Conservation (phyloP, 2,888 invertebrate genomes). For the Macrosoma leucophasiata region DNA sequence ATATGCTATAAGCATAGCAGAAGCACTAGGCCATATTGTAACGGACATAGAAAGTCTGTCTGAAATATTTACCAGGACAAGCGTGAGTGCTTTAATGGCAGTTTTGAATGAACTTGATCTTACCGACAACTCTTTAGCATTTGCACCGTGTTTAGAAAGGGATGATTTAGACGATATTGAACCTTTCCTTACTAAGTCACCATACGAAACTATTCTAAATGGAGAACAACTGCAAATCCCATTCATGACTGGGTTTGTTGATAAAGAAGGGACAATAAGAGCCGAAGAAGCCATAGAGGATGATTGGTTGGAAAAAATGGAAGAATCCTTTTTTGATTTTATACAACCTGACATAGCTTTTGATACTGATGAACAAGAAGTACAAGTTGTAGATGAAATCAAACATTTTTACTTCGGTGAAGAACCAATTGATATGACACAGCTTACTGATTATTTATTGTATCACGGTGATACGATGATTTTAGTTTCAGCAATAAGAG, state of each 20-base stretch:
- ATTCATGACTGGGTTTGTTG: constrained; percentile 55
- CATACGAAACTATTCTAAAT: constrained; percentile 38
- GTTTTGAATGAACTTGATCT: constrained; percentile 55
- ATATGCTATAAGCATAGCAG: constrained; percentile 50
- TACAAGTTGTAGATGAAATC: constrained; percentile 34
- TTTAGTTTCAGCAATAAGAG: constrained; percentile 51
- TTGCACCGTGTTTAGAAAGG: constrained; percentile 61
- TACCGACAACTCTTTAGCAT: constrained; percentile 55
- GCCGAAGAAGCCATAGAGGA: constrained; percentile 40
- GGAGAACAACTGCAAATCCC: constrained; percentile 48
- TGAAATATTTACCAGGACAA: constrained; percentile 44
- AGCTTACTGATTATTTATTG: constrained; percentile 36
- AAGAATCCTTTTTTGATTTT: constrained; percentile 45
- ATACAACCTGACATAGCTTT: constrained; percentile 54
- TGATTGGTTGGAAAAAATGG: constrained; percentile 54
- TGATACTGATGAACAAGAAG: constrained; percentile 33
- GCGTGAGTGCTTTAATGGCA: constrained; percentile 50
- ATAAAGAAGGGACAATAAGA: constrained; percentile 59
- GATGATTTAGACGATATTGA: constrained; percentile 32
- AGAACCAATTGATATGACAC: constrained; percentile 30
- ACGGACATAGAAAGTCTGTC: constrained; percentile 42
- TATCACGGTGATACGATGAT: constrained; percentile 65
- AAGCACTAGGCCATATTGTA: constrained; percentile 51
- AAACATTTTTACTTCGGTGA: constrained; percentile 43
- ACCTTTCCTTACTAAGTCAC: constrained; percentile 49